These are phyloP conservation scores for Echinops telfairi DNA, from an alignment of 2,113 vertebrate species.

Conservation along the genomic window DNA sequence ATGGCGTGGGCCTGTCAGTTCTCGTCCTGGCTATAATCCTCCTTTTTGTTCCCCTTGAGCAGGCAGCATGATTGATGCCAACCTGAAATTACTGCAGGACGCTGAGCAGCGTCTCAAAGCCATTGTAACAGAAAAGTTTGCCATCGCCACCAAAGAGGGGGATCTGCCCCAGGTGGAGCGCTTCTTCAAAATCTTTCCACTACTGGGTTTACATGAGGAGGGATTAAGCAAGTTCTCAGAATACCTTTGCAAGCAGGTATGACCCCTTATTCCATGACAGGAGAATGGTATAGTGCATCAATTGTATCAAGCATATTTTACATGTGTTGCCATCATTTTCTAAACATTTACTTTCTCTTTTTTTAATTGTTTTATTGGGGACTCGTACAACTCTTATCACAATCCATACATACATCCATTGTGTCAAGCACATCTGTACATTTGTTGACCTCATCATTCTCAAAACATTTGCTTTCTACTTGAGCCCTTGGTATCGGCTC, in stretches of 20 bases:
- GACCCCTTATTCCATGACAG: background rate
- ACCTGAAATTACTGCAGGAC: slow-evolving; percentile 94
- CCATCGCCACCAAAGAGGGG: slow-evolving; percentile 92
- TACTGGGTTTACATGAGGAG: slow-evolving; percentile 96
- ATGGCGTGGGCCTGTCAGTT: too few relatives aligned
- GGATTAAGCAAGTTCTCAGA: slow-evolving; percentile 96
- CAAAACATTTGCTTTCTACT: too few relatives aligned
- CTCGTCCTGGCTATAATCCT: background rate
- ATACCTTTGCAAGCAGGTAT: slow-evolving; percentile 97
- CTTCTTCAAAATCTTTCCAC: slow-evolving; percentile 99
- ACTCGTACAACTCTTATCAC: too few relatives aligned
- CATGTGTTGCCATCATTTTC: too few relatives aligned
- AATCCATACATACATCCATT: too few relatives aligned
- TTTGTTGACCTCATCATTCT: too few relatives aligned
- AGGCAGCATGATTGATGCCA: slow-evolving; percentile 97
- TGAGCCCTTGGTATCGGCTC: too few relatives aligned
- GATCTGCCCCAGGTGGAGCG: slow-evolving; percentile 96
- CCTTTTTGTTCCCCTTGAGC: slow-evolving; percentile 56
- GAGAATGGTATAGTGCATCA: background rate
- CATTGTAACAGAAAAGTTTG: slow-evolving; percentile 95
- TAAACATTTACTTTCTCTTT: too few relatives aligned
- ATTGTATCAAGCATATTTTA: too few relatives aligned
- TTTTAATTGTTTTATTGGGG: too few relatives aligned
- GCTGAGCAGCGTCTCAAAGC: slow-evolving; percentile 95
- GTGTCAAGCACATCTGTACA: too few relatives aligned